Evolutionary conservation across 1,140 invertebrate species (phyloP).

Genomic region (Plutomurus gul): DNA sequence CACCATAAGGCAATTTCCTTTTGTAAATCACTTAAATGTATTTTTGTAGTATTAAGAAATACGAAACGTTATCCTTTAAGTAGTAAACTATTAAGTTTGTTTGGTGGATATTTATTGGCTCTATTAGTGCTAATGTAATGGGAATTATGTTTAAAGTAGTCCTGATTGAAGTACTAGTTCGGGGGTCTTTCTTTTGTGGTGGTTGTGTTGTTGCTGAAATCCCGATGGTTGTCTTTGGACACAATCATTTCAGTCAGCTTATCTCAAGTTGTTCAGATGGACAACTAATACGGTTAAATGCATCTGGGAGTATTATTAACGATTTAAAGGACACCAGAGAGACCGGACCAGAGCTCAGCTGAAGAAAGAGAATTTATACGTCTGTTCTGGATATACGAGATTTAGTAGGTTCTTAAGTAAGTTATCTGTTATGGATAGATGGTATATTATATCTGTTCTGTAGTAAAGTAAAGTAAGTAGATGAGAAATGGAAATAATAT

Average conservation of each 20-base stretch:
- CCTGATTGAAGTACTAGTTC: no score
- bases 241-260: neutral
- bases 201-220: neutral
- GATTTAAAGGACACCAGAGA: constrained; percentile 1
- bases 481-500: constrained; percentile 7
- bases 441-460: neutral
- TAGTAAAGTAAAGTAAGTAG: neutral
- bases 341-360: neutral
- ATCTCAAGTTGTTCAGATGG: neutral
- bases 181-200: neutral
- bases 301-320: neutral
- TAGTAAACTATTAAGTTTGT: no score
- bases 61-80: no score
- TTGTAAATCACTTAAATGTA: no score
- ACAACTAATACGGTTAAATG: neutral
- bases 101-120: no score
- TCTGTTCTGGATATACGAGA: no score
- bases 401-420: no score
- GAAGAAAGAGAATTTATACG: no score
- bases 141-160: no score
- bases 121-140: no score
- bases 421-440: neutral
- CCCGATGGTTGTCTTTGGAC: neutral
- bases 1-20: no score
- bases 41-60: no score